Percentiles rank a stretch among this genome's conserved stretches.
These are phyloP conservation scores for Alethe diademata DNA, from an alignment of 2,113 vertebrate genomes.

Conservation along the genomic window DNA sequence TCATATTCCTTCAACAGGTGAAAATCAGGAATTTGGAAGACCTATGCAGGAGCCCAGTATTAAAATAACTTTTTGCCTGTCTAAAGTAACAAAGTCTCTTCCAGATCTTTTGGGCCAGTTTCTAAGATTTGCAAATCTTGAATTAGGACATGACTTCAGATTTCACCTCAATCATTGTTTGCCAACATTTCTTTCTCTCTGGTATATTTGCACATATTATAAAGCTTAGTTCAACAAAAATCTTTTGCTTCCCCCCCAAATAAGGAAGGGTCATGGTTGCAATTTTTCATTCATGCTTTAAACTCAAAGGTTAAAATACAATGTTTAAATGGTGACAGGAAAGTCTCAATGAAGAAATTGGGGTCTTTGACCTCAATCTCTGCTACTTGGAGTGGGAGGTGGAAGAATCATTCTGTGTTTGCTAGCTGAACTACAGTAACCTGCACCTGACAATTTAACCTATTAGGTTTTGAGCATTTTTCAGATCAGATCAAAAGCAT, in stretches of 20 bases:
- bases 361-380: conserved; percentile 72
- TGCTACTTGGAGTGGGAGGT: conserved; percentile 10
- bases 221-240: conserved; percentile 11
- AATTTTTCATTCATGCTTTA: conserved; percentile 64
- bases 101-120: background rate
- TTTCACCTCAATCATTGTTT: conserved; percentile 44
- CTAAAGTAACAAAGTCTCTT: background rate
- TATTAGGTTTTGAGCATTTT: conserved; percentile 18
- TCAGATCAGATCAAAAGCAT: conserved; percentile 15
- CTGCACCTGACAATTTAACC: conserved; percentile 59
- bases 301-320: conserved; percentile 70
- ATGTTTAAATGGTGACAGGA: conserved; percentile 62
- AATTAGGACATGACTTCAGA: conserved; percentile 4
- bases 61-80: background rate
- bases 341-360: conserved; percentile 72
- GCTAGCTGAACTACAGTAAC: conserved; percentile 46
- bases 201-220: conserved; percentile 48
- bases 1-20: background rate
- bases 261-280: conserved; percentile 33
- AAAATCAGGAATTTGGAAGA: background rate
- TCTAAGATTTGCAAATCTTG: background rate
- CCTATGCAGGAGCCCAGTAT: background rate
- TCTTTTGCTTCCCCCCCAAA: background rate
- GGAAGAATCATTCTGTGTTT: conserved; percentile 39
- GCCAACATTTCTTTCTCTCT: background rate